Conservation (phyloP, 2,888 invertebrate species). For the Agonopterix arenella region DNA sequence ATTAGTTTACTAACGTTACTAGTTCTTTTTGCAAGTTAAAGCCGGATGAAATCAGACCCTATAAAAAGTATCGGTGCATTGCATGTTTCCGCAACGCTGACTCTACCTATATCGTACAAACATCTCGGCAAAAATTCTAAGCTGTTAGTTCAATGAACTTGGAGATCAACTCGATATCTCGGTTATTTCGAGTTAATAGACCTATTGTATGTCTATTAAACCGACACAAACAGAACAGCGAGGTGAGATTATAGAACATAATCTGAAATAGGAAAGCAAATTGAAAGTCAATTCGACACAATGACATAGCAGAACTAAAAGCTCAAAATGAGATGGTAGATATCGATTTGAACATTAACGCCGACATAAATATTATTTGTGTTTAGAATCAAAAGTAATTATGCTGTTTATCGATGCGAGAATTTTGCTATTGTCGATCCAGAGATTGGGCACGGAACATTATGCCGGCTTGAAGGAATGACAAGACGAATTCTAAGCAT, state of each 20-base stretch:
- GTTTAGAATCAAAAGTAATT: conserved; percentile 24
- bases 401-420: conserved; percentile 21
- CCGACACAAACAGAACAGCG: conserved; percentile 20
- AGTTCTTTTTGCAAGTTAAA: no score
- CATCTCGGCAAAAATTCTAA: conserved; percentile 5
- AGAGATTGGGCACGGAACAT: conserved; percentile 11
- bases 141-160: conserved; percentile 8
- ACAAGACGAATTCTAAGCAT: conserved; percentile 4
- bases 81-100: conserved; percentile 7
- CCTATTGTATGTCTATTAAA: conserved; percentile 7
- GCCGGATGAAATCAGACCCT: neutral
- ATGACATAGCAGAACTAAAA: conserved; percentile 25
- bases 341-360: conserved; percentile 14
- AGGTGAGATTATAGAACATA: conserved; percentile 15
- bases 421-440: conserved; percentile 17
- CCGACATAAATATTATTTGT: conserved; percentile 16
- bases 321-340: conserved; percentile 19
- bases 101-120: neutral
- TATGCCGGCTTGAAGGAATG: conserved; percentile 9
- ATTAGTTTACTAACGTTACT: no score
- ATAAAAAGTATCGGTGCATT: conserved; percentile 3
- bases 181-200: conserved; percentile 1
- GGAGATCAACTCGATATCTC: conserved; percentile 2
- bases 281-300: conserved; percentile 31
- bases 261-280: conserved; percentile 32